phyloP scores from a whole-genome alignment of 2,888 invertebrate species.

The Eupithecia centaureata region DNA sequence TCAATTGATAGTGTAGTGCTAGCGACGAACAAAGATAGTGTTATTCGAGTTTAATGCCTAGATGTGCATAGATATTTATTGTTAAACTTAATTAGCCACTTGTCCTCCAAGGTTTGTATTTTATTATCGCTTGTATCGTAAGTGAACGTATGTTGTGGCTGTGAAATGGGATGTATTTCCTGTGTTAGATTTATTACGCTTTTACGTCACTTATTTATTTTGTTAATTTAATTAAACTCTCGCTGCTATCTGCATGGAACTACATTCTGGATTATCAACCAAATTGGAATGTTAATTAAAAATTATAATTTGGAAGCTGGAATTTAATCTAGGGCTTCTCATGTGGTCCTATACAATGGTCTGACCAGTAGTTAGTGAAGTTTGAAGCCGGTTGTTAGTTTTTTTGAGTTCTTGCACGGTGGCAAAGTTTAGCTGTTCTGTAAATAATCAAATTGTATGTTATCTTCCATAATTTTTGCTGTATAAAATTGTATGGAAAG shows the following conservation, averaged over 20 bases:
- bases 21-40: conserved; percentile 64
- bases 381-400: no score
- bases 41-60: conserved; percentile 55
- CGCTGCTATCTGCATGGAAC: neutral
- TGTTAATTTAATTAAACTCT: conserved; percentile 49
- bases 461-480: conserved; percentile 31
- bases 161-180: conserved; percentile 75
- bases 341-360: no score
- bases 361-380: no score
- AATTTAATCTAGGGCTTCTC: no score
- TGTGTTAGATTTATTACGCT: conserved; percentile 75
- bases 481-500: conserved; percentile 29
- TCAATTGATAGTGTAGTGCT: conserved; percentile 67
- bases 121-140: conserved; percentile 74
- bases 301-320: no score
- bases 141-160: conserved; percentile 80
- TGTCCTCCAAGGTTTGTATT: conserved; percentile 68
- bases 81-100: conserved; percentile 61
- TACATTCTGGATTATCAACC: neutral
- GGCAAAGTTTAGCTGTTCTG: neutral
- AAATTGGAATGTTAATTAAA: no score
- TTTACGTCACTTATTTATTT: conserved; percentile 78
- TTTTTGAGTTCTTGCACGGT: conserved; percentile 27
- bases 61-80: conserved; percentile 65
- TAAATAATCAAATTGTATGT: conserved; percentile 6